Conservation (phyloP, 2,888 invertebrate genomes). For the Pterostichus madidus region DNA sequence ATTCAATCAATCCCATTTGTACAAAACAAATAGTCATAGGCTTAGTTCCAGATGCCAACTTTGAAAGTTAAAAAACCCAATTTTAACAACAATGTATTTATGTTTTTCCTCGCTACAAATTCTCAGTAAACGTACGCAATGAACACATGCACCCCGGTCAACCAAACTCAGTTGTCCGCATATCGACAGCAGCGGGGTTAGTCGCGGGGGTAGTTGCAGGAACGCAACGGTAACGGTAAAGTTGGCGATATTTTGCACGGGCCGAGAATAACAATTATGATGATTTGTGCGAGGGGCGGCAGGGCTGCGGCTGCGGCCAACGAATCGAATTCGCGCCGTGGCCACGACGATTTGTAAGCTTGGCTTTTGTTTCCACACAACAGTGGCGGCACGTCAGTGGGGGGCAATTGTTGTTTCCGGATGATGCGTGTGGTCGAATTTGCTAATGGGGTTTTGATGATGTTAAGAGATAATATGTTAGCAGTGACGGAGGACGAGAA, state of each 20-base stretch:
- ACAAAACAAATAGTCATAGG: too few species aligned
- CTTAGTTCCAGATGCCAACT: too few species aligned
- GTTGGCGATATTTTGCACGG: constrained; percentile 61
- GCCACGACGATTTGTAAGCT: constrained; percentile 34
- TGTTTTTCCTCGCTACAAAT: too few species aligned
- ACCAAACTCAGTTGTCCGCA: not conserved
- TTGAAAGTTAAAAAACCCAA: too few species aligned
- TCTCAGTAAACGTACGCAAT: not conserved
- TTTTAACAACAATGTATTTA: too few species aligned
- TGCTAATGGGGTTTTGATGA: not conserved
- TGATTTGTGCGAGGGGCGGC: constrained; percentile 56
- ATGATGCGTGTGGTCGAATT: not conserved
- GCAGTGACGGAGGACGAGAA: not conserved
- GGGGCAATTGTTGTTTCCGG: not conserved
- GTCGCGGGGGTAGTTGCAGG: too few species aligned
- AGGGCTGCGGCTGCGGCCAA: not conserved
- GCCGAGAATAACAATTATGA: constrained; percentile 62
- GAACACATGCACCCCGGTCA: not conserved
- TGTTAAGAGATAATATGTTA: not conserved
- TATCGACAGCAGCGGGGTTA: constrained; percentile 7
- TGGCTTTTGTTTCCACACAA: constrained; percentile 41
- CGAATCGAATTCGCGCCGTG: constrained; percentile 22
- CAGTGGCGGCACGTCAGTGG: constrained; percentile 16
- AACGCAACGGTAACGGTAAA: constrained; percentile 4
- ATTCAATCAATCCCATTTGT: too few species aligned